These are phyloP conservation scores for Stenodema calcarata DNA, from an alignment of 2,888 invertebrate species.

Conservation along the genomic window DNA sequence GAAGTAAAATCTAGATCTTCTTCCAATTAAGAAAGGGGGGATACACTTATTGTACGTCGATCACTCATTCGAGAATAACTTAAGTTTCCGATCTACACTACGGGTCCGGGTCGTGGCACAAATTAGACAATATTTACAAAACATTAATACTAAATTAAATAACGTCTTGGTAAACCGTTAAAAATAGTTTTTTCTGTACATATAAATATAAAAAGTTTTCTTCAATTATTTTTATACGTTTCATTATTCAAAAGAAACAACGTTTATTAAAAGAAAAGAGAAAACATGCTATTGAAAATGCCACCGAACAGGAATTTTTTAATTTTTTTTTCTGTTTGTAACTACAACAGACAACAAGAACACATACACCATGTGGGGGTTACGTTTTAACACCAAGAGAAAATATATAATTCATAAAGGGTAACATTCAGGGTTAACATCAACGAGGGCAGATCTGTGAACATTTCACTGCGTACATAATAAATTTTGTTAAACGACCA, in stretches of 20 bases:
- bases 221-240: not conserved
- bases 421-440: constrained; percentile 45
- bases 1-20: constrained; percentile 23
- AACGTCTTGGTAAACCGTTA: constrained; percentile 14
- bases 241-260: not conserved
- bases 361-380: constrained; percentile 21
- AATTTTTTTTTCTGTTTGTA: not conserved
- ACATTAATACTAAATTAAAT: not conserved
- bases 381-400: constrained; percentile 31
- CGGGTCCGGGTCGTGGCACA: constrained; percentile 40
- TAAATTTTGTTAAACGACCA: not conserved
- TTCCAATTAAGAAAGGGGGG: constrained; percentile 18
- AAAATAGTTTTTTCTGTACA: constrained; percentile 11
- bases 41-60: constrained; percentile 43
- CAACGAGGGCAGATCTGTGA: constrained; percentile 24
- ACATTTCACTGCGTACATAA: not conserved
- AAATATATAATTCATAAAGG: constrained; percentile 44
- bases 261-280: not conserved
- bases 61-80: constrained; percentile 41
- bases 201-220: not conserved
- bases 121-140: constrained; percentile 44
- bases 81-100: constrained; percentile 21
- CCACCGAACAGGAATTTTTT: constrained; percentile 17
- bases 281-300: constrained; percentile 19
- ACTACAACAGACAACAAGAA: constrained; percentile 35